Conservation (phyloP, 2,888 invertebrate genomes). For the Amorpha juglandis region DNA sequence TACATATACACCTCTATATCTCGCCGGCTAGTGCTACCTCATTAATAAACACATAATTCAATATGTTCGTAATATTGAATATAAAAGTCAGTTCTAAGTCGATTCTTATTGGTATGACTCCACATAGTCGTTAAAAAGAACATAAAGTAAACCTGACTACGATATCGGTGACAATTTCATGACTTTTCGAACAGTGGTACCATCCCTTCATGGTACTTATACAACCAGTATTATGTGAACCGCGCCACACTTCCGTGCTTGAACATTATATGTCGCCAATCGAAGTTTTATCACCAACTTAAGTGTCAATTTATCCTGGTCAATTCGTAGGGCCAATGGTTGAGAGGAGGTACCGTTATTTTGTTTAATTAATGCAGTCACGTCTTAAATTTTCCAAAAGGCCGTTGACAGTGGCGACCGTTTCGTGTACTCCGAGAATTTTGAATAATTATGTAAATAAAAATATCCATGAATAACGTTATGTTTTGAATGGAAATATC, state of each 20-base stretch:
- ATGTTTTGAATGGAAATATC: slow-evolving; percentile 24
- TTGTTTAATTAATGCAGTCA: slow-evolving; percentile 69
- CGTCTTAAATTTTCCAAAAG: slow-evolving; percentile 35
- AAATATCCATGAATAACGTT: slow-evolving; percentile 34
- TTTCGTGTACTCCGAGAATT: slow-evolving; percentile 13
- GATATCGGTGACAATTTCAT: slow-evolving; percentile 32
- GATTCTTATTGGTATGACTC: background rate
- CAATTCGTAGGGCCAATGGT: slow-evolving; percentile 42
- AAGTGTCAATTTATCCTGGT: slow-evolving; percentile 53
- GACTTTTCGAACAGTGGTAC: slow-evolving; percentile 43
- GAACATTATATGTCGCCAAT: slow-evolving; percentile 51
- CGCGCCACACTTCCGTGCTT: slow-evolving; percentile 57
- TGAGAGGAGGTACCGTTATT: slow-evolving; percentile 54
- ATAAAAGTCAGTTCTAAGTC: background rate
- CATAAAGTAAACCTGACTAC: background rate
- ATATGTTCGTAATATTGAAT: background rate
- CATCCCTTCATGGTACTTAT: slow-evolving; percentile 43
- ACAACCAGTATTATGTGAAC: slow-evolving; percentile 64
- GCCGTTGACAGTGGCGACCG: slow-evolving; percentile 36
- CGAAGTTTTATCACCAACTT: slow-evolving; percentile 42
- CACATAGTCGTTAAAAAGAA: background rate
- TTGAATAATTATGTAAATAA: slow-evolving; percentile 44
- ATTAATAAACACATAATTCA: no score
- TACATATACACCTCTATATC: no score
- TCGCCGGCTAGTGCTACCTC: no score